Evolutionary conservation across 2,113 vertebrate genomes (phyloP).

Genomic region (Saguinus midas): DNA sequence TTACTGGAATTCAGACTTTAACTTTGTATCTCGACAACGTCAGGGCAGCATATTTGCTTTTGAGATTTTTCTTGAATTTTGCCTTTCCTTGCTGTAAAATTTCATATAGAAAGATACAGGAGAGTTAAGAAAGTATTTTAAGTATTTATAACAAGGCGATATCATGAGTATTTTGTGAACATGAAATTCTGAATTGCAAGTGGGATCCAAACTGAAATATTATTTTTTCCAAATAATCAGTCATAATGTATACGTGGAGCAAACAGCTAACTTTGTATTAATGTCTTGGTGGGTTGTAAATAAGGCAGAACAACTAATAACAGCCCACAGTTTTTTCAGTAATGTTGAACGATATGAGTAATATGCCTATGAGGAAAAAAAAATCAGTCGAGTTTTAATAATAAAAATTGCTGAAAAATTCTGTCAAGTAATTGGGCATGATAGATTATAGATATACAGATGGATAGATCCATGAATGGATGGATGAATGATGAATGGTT

Average conservation of each 20-base stretch:
- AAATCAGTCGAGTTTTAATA: not conserved
- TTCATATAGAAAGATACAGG: not conserved
- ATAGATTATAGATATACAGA: not conserved
- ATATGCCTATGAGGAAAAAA: not conserved
- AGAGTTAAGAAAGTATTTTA: not conserved
- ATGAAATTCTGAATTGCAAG: not conserved
- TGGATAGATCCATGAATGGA: not conserved
- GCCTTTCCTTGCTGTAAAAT: slow-evolving; percentile 9
- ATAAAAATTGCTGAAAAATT: not conserved
- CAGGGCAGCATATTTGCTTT: not conserved
- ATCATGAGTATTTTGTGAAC: not conserved
- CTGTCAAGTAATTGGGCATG: not conserved
- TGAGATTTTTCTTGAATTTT: slow-evolving; percentile 20
- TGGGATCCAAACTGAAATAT: not conserved
- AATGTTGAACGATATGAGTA: not conserved
- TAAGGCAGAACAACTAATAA: not conserved
- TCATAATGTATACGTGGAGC: not conserved
- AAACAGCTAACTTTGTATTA: not conserved
- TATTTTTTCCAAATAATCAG: slow-evolving; percentile 14
- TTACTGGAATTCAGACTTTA: slow-evolving; percentile 69
- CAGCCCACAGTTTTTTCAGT: not conserved
- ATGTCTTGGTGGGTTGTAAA: not conserved
- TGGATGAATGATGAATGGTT: not conserved
- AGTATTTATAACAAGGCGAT: not conserved
- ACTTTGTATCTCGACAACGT: slow-evolving; percentile 54